Base-by-base conservation (phyloP, 30 jellyfish, hydroid and myxozoan genomes). In the Cassiopea andromeda region DNA sequence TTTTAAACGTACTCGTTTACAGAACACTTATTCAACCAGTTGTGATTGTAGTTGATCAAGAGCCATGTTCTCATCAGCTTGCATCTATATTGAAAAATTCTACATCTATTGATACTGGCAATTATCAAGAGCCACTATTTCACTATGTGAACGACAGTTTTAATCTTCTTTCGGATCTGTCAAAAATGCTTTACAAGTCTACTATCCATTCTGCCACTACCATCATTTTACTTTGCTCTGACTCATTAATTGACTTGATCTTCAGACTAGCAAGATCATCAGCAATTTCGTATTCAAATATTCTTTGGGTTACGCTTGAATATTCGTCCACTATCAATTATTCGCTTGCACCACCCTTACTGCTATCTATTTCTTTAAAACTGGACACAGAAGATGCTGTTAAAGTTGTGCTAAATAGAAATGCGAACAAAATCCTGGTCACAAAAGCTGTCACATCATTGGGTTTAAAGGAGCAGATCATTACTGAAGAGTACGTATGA, bases 261-360 rank as follows among this genome's bases (percentile, higher is more conserved):
- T 70, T 70, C 79, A 6, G 79, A 19, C 47, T 48, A 38, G 86
- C 86, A 1, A 9, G 74, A 47, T 9, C 38, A 43, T 70, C 79
- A 19, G 69, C 86, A 1, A 48, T 46, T 47, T 48, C 48, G 14
- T 43, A 4, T 49, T 60, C 86, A 3, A 46, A 47, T 49, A 44
- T 77, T 1, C 44, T 77, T 4, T 77, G 86, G 86, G 74, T 77
- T 9, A 48, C 86, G 14, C 10, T 77, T 45, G 79, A 70, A 54
- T 70, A 7, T 70, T 47, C 58, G 17, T 48, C 75, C 15, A 10
- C 14, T 27, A 38, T 48, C 50, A 49, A n/a, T 9, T 14, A 47
- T 12, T 14, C 50, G 49, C 45, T 54, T 38, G 48, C 70, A 2
- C 74, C 73, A 14, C 14, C 86, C 1, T 46, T 49, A 9, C 49